These are phyloP conservation scores for Microctonus brassicae DNA, from an alignment of 2,888 invertebrate species.

Conservation along the genomic window DNA sequence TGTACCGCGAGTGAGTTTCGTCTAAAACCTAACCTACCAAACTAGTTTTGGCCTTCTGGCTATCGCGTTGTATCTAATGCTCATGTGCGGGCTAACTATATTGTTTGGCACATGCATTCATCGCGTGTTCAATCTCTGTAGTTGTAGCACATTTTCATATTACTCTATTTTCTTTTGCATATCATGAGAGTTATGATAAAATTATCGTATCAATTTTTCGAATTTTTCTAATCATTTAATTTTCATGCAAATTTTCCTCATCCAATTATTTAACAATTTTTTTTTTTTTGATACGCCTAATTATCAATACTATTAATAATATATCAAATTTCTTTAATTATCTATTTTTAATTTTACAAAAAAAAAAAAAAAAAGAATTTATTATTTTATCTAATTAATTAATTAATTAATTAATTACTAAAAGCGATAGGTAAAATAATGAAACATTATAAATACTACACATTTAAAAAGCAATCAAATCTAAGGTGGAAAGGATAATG, in stretches of 20 bases:
- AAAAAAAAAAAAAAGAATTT: no score
- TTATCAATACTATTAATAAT: background rate
- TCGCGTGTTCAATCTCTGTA: constrained; percentile 21
- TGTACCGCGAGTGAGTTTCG: constrained; percentile 45
- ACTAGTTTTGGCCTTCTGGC: constrained; percentile 57
- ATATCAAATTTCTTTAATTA: no score
- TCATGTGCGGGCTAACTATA: background rate
- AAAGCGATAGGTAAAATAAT: background rate
- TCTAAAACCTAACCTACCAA: constrained; percentile 59
- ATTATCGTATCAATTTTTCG: constrained; percentile 28
- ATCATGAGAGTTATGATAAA: no score
- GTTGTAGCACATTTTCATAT: background rate
- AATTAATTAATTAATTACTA: background rate
- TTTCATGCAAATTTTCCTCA: no score
- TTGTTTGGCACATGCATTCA: constrained; percentile 24
- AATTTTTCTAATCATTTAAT: no score
- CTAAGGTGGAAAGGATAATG: background rate
- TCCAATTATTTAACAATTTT: background rate
- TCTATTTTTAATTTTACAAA: no score
- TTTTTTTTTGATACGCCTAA: background rate
- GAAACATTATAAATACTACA: background rate
- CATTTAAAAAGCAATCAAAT: background rate
- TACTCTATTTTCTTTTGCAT: background rate
- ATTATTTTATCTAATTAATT: no score
- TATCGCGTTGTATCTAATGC: constrained; percentile 24